These are phyloP conservation scores for Oxytorus armatus DNA, from an alignment of 2,888 invertebrate genomes.

Conservation along the genomic window DNA sequence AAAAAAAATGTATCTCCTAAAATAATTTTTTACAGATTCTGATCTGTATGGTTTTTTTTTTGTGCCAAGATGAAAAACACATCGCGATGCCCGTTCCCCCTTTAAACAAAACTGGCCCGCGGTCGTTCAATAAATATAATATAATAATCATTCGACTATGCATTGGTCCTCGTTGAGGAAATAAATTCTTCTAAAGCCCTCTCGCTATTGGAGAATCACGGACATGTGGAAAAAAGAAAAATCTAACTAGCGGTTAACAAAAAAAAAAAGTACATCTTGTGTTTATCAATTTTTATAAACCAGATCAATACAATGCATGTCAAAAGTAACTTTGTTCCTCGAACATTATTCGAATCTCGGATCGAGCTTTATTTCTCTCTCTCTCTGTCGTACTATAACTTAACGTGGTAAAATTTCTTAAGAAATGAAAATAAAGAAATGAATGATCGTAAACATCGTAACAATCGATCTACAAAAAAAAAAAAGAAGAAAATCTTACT, in stretches of 20 bases:
- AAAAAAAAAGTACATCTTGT: background rate
- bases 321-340: conserved; percentile 36
- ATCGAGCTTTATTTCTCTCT: background rate
- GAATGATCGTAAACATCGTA: conserved; percentile 62
- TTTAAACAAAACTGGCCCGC: conserved; percentile 24
- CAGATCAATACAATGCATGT: conserved; percentile 27
- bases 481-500: conserved; percentile 44
- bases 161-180: conserved; percentile 54
- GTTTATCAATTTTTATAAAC: background rate
- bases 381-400: conserved; percentile 20
- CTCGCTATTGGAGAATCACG: background rate
- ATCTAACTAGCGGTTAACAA: too few relatives aligned
- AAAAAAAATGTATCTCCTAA: too few relatives aligned
- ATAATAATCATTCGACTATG: conserved; percentile 56
- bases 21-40: too few relatives aligned
- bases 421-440: conserved; percentile 28
- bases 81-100: background rate
- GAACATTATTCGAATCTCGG: conserved; percentile 9
- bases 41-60: too few relatives aligned
- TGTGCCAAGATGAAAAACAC: too few relatives aligned
- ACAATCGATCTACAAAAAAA: conserved; percentile 53
- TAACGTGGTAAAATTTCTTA: conserved; percentile 46
- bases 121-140: conserved; percentile 39
- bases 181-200: conserved; percentile 35
- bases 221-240: background rate